Conservation (phyloP, 2,113 vertebrate genomes). For the Rhea americana region DNA sequence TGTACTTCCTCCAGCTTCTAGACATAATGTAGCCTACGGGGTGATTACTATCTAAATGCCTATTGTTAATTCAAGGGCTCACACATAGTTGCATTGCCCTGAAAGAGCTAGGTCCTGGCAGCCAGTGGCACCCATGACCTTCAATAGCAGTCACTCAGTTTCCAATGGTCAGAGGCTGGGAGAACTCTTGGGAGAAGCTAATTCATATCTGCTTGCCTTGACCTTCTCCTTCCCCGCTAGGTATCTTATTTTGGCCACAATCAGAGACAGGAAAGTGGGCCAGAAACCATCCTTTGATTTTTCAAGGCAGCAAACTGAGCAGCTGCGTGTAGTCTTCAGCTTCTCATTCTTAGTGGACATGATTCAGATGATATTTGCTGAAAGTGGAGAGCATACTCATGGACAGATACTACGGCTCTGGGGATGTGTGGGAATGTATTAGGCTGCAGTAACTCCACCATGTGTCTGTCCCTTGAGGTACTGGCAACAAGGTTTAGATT, state of each 20-base stretch:
- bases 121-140: background rate
- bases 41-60: background rate
- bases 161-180: background rate
- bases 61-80: background rate
- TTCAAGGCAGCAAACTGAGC: background rate
- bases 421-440: accelerated
- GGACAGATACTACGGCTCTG: background rate
- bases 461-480: background rate
- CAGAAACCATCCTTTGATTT: background rate
- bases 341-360: background rate
- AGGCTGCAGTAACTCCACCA: background rate
- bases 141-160: background rate
- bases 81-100: background rate
- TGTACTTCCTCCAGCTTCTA: background rate
- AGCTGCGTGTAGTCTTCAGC: background rate
- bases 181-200: background rate
- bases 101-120: background rate
- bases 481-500: background rate
- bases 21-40: accelerated
- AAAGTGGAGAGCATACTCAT: background rate
- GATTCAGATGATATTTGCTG: background rate
- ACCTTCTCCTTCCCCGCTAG: background rate
- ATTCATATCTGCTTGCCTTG: background rate
- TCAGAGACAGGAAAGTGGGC: background rate
- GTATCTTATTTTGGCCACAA: background rate